A percentile compares a stretch with the other conserved stretches of the same genome.
phyloP scores from a whole-genome alignment of 2,113 vertebrate species.

The Anolis sagrei region DNA sequence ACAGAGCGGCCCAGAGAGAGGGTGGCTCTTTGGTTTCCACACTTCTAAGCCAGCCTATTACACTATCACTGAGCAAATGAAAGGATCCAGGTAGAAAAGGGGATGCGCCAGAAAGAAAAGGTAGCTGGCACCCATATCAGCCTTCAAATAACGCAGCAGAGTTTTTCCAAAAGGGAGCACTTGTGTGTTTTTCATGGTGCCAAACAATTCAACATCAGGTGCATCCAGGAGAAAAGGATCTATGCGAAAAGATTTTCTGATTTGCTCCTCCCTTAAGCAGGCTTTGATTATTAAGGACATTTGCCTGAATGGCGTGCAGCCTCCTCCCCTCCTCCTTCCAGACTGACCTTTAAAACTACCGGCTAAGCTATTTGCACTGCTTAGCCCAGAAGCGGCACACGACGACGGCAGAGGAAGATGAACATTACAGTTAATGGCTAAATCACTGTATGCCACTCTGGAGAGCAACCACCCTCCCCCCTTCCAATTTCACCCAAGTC shows the following conservation, averaged over 20 bases:
- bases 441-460: constrained; percentile 71
- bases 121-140: not conserved
- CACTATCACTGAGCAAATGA: not conserved
- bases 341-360: constrained; percentile 81
- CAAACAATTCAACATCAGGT: constrained; percentile 42
- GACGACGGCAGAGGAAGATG: constrained; percentile 70
- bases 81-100: not conserved
- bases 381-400: constrained; percentile 73
- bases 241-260: constrained; percentile 40
- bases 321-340: constrained; percentile 63
- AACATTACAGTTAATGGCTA: constrained; percentile 81
- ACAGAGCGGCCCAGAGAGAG: not conserved
- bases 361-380: constrained; percentile 81
- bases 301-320: constrained; percentile 69
- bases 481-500: constrained; percentile 25
- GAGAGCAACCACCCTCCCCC: constrained; percentile 64
- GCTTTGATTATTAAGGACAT: constrained; percentile 72
- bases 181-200: constrained; percentile 25
- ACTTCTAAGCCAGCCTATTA: not conserved
- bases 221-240: constrained; percentile 44
- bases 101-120: not conserved
- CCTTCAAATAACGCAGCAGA: not conserved
- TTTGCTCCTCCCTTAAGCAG: constrained; percentile 55
- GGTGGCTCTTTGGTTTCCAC: not conserved
- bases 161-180: accelerated